These are phyloP conservation scores for Agrotis exclamationis DNA, from an alignment of 2,888 invertebrate genomes.

Conservation along the genomic window DNA sequence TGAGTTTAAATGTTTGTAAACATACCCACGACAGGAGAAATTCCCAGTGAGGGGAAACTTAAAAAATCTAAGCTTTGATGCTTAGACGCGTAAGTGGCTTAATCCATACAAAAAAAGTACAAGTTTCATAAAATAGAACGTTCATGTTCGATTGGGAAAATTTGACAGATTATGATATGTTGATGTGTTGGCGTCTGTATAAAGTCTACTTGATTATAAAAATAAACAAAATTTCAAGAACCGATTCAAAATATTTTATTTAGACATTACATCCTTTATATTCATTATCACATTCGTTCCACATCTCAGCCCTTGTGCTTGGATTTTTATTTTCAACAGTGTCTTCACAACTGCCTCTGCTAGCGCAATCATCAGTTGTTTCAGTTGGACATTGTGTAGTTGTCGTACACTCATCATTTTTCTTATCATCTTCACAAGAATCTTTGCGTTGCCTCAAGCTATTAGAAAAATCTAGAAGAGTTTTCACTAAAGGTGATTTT, in stretches of 20 bases:
- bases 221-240: neutral
- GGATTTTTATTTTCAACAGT: conserved; percentile 13
- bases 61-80: no score
- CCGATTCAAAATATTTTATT: conserved; percentile 33
- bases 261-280: conserved; percentile 1
- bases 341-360: neutral
- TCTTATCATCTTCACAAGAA: conserved; percentile 33
- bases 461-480: conserved; percentile 43
- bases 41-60: no score
- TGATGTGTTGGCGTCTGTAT: no score
- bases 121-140: no score
- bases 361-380: conserved; percentile 11
- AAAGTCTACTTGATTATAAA: no score
- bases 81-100: no score
- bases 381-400: neutral
- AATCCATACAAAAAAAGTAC: no score
- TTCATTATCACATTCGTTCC: conserved; percentile 4
- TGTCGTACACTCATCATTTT: neutral
- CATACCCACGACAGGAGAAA: no score
- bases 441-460: conserved; percentile 41
- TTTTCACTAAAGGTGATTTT: conserved; percentile 46
- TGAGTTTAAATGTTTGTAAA: no score
- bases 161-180: no score
- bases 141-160: no score
- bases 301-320: conserved; percentile 47